Conservation (phyloP, 2,797 vertebrate species). For the Coluber constrictor region DNA sequence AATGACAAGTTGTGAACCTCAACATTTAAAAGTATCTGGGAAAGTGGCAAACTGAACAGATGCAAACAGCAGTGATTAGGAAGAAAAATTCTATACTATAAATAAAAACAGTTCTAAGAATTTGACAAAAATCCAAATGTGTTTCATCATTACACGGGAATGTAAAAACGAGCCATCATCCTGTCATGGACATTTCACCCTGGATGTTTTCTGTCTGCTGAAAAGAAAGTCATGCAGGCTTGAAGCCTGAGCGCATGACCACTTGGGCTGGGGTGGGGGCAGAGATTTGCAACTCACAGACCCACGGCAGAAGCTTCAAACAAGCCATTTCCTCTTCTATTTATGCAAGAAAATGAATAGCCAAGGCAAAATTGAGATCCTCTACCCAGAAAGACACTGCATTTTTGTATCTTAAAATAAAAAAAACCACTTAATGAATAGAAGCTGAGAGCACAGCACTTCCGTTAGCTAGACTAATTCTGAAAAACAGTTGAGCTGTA, state of each 20-base stretch:
- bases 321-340: not conserved
- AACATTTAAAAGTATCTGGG: not conserved
- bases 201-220: not conserved
- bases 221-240: not conserved
- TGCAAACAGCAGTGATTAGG: not conserved
- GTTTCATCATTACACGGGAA: not conserved
- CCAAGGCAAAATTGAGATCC: not conserved
- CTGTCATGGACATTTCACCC: not conserved
- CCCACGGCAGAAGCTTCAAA: too few relatives aligned
- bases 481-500: not conserved
- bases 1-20: not conserved
- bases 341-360: not conserved
- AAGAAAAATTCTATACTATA: not conserved
- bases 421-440: not conserved
- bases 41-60: not conserved
- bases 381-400: not conserved
- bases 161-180: not conserved
- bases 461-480: not conserved
- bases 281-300: not conserved
- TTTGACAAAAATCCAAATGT: accelerated
- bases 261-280: not conserved
- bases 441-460: accelerated
- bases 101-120: not conserved
- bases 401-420: not conserved
- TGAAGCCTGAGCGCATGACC: not conserved